phyloP scores from a whole-genome alignment of 2,797 vertebrate species.

The Urosaurus nigricauda region DNA sequence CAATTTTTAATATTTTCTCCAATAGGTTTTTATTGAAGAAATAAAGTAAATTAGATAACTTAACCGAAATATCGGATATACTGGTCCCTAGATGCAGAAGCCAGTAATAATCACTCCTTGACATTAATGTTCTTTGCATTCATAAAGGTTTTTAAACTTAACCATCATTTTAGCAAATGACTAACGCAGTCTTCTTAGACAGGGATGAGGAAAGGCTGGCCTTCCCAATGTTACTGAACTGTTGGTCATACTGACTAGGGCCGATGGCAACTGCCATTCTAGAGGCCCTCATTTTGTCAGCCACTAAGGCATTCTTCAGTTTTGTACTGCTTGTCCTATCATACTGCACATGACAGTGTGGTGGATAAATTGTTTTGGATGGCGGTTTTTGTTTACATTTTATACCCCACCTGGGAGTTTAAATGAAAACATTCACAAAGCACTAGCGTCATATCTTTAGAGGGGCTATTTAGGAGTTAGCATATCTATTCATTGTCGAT shows the following conservation, averaged over 20 bases:
- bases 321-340: not conserved
- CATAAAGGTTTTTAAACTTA: not conserved
- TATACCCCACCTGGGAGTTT: not conserved
- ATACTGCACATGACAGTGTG: not conserved
- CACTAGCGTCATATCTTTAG: not conserved
- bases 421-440: not conserved
- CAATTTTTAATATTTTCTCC: not conserved
- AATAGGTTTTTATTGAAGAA: not conserved
- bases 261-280: too few species aligned
- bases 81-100: not conserved
- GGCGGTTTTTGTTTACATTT: not conserved
- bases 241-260: too few species aligned
- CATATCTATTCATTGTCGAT: not conserved
- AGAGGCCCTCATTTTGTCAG: too few species aligned
- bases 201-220: too few species aligned
- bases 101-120: not conserved
- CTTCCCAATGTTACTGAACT: too few species aligned
- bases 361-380: not conserved
- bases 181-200: not conserved
- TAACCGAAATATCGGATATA: not conserved
- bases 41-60: not conserved
- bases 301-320: not conserved
- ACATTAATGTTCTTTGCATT: not conserved
- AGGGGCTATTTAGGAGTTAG: not conserved
- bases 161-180: not conserved